These are phyloP conservation scores for Nyctalus aviator DNA, from an alignment of 2,797 vertebrate species.

Conservation along the genomic window DNA sequence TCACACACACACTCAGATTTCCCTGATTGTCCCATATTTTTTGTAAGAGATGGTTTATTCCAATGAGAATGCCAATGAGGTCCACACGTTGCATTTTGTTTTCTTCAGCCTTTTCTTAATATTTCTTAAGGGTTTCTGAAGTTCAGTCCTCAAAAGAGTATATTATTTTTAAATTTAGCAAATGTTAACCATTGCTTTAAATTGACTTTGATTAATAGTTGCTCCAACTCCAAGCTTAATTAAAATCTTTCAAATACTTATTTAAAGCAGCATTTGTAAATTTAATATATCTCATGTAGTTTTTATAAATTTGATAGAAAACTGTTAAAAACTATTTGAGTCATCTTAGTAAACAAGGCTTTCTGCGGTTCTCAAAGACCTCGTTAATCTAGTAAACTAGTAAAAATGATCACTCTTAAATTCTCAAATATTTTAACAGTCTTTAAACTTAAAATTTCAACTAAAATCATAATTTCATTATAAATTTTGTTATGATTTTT, in stretches of 20 bases:
- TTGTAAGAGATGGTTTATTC: not conserved
- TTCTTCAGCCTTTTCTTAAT: conserved; percentile 5
- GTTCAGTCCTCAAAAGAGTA: not conserved
- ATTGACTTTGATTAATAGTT: not conserved
- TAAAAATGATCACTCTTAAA: not conserved
- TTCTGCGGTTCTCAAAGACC: not conserved
- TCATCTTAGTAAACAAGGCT: not conserved
- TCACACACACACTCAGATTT: not conserved
- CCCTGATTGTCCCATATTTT: not conserved
- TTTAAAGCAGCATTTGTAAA: conserved; percentile 9
- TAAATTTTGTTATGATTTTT: not conserved
- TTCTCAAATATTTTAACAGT: not conserved
- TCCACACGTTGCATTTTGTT: not conserved
- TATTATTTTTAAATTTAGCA: not conserved
- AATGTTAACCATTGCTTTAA: not conserved
- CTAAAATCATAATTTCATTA: not conserved
- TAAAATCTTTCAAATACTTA: conserved; percentile 1
- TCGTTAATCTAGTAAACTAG: not conserved
- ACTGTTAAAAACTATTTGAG: not conserved
- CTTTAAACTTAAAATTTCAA: conserved; percentile 34
- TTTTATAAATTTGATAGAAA: not conserved
- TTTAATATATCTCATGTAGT: not conserved
- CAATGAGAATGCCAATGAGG: not conserved
- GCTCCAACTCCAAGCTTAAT: not conserved
- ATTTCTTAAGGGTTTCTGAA: not conserved